Base-by-base conservation (phyloP, 2,797 vertebrate genomes). In the Uromys caudimaculatus region DNA sequence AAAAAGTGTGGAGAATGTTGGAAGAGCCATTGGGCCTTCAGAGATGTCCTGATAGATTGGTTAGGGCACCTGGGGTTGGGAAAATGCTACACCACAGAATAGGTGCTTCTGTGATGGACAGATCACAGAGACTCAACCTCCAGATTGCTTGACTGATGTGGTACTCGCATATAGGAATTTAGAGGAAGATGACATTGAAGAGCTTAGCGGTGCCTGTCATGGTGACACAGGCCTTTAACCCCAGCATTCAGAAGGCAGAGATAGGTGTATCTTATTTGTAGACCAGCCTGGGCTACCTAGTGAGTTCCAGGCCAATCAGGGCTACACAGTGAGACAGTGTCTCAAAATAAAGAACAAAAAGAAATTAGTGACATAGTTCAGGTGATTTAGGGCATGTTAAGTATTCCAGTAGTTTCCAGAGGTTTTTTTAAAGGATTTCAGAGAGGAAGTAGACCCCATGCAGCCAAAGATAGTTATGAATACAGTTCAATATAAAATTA, bases 321-420 rank as follows among this genome's bases (percentile, higher is more conserved):
- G 38, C 56, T 62, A 4, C 27, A 6, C 62, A 44, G 23, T 60
- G 24, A 82, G 81, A 83, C 24, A 29, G 8, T 60, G 81, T 60
- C 38, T 60, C 24, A 9, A 62, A 60, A 32, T 16, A 21, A 44
- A 35, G 24, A 41, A 71, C 35, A 71, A 38, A 71, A 76, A 81
- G 29, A 91, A 14, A 75, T 16, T 87, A 52, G 71, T 86, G 73
- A 54, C 32, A 35, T 41, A 38, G 77, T 73, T 41, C 38, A 44
- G 19, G 13, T 60, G 10, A 86, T 62, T 27, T 50, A 54, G 84
- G 44, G 44, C 47, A 47, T 85, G 41, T 35, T 81, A 77, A 91
- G 60, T 29, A 73, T 69, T 96, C 84, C 13, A 47, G 38, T 62
- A 69, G 60, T 50, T 96, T 79, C 87, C 58, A 60, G 58, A 60